Evolutionary conservation across 53 echinoderm and acorn worm genomes (phyloP), one percentile per base, ranked within the genome.

Genomic region (Stichopus horrens): DNA sequence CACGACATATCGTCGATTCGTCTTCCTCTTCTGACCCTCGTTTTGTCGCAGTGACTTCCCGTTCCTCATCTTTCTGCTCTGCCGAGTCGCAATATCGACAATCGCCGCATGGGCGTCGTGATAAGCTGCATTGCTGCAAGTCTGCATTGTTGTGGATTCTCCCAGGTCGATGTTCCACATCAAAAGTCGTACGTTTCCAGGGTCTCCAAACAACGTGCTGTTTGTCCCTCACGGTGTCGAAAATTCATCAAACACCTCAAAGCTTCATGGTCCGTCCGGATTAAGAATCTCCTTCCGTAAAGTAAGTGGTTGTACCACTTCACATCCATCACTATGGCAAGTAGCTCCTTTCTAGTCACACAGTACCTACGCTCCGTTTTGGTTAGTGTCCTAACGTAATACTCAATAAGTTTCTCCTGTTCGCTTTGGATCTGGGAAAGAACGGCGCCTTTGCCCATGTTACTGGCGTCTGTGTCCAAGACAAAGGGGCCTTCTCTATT

Each of bases 381-480:
- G 16, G 83, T 58, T 21, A 83, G 7, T 6, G 60, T 60, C 9
- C 83, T 57, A 21, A 60, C 59, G 60, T 83, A 83, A 22, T 83
- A 83, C 54, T 60, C 58, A 21, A 83, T 83, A 0, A 83, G 60
- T 7, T 58, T 7, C 23, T 58, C 57, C 60, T 83, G 21, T 6
- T 21, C 83, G 23, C 58, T 60, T 83, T 58, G 83, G n/a, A 58
- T 18, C 23, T 58, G 83, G 7, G 83, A 83, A 0, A 83, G 59
- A 9, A 83, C 63, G 19, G 83, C 83, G 13, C 83, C 83, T 18
- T 59, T n/a, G 19, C 83, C 4, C 18, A 58, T 19, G 23, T 83
- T 58, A 22, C 83, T 83, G 59, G 63, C 83, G 21, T 83, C 83
- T 18, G 83, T 83, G 59, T 83, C 83, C n/a, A 83, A 23, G n/a